These are phyloP conservation scores for Diglossa cyanea DNA, from an alignment of 2,797 vertebrate species.

Conservation along the genomic window DNA sequence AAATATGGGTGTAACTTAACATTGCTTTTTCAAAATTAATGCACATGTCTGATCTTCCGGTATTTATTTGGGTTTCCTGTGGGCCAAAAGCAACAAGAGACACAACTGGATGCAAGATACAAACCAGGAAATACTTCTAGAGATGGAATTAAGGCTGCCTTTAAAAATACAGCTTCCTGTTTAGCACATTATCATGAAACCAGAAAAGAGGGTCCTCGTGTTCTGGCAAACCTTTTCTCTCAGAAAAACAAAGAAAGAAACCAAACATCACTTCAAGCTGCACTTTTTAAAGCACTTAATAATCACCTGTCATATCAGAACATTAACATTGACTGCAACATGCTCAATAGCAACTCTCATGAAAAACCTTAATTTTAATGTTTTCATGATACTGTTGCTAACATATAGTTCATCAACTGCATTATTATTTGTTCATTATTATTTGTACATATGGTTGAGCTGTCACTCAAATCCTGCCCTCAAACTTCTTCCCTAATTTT, in stretches of 20 bases:
- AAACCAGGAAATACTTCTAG: slow-evolving; percentile 1
- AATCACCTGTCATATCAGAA: not conserved
- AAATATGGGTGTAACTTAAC: not conserved
- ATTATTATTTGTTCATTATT: not conserved
- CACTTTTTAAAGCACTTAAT: not conserved
- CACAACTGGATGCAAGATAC: not conserved
- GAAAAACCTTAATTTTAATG: not conserved
- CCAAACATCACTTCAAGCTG: not conserved
- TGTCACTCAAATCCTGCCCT: not conserved
- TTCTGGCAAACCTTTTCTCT: not conserved
- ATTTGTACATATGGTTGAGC: not conserved
- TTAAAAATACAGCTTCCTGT: not conserved
- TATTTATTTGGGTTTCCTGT: not conserved
- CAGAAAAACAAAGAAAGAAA: not conserved
- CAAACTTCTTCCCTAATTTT: not conserved
- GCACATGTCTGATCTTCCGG: not conserved
- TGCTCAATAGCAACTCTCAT: not conserved
- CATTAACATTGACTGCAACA: not conserved
- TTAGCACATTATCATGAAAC: not conserved
- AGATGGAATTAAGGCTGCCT: not conserved
- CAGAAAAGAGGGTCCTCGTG: not conserved
- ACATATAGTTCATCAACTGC: not conserved
- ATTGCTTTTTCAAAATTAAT: not conserved
- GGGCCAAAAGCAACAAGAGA: not conserved
- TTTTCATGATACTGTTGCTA: not conserved